These are phyloP conservation scores for Dolichoris vasculosae DNA, from an alignment of 1,140 invertebrate species.

Conservation along the genomic window DNA sequence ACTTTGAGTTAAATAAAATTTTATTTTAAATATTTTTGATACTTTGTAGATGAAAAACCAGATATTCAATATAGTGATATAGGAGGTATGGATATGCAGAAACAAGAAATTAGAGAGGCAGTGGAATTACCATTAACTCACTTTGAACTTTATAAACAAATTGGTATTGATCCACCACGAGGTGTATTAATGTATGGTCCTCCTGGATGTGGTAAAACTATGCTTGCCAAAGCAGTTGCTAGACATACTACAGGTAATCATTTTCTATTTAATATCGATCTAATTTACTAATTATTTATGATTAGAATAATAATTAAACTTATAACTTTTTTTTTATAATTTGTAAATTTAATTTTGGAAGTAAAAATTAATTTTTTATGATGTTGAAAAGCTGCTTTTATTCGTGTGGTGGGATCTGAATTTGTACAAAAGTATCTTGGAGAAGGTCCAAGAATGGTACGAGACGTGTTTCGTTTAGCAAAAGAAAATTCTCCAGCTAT, in stretches of 20 bases:
- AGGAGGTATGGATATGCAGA: constrained; percentile 99
- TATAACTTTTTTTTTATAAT: too few species aligned
- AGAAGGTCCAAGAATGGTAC: constrained; percentile 98
- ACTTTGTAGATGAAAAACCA: constrained; percentile 93
- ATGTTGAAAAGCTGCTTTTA: constrained; percentile 88
- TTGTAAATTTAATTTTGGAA: neutral
- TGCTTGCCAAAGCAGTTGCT: constrained; percentile 99
- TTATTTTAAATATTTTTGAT: neutral
- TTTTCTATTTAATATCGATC: constrained; percentile 36
- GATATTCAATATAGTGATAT: constrained; percentile 98
- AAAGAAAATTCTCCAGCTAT: constrained; percentile 99
- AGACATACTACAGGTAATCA: constrained; percentile 92
- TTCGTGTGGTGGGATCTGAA: constrained; percentile 98
- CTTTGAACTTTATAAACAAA: constrained; percentile 99
- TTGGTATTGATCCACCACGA: constrained; percentile 96
- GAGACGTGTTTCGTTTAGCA: constrained; percentile 98
- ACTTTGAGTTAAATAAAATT: neutral
- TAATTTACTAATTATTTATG: neutral
- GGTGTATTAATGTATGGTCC: constrained; percentile 99
- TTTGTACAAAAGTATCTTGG: constrained; percentile 99
- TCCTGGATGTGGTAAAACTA: constrained; percentile 97
- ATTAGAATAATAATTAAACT: too few species aligned
- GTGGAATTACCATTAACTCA: constrained; percentile 98
- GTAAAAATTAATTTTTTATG: constrained; percentile 59
- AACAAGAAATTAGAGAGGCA: constrained; percentile 99